These are phyloP conservation scores for Mustela lutreola DNA, from an alignment of 2,113 vertebrate species.

Conservation along the genomic window DNA sequence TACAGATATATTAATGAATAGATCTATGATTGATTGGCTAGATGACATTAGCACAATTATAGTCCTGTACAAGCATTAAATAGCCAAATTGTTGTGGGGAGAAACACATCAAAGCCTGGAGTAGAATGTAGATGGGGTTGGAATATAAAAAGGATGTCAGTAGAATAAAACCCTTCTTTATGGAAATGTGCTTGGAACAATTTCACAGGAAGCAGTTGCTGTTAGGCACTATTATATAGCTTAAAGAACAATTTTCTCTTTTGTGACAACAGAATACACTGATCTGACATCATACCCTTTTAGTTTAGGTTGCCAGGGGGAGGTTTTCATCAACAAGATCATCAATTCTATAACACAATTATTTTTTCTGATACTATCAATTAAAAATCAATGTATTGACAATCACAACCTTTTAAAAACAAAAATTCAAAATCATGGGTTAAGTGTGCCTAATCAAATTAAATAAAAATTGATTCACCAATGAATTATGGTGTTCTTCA, in stretches of 20 bases:
- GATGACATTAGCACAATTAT: conserved; percentile 90
- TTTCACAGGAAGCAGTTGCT: conserved; percentile 72
- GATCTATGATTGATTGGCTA: conserved; percentile 89
- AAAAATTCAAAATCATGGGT: neutral
- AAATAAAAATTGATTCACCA: conserved; percentile 60
- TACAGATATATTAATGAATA: conserved; percentile 77
- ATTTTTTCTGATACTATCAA: conserved; percentile 64
- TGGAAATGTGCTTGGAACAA: conserved; percentile 64
- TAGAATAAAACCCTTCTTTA: conserved; percentile 76
- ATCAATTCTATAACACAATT: conserved; percentile 47
- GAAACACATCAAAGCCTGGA: conserved; percentile 78
- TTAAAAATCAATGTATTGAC: conserved; percentile 65
- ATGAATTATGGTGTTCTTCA: conserved; percentile 66
- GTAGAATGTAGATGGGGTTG: conserved; percentile 87
- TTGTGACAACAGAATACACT: conserved; percentile 66
- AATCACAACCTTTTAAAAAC: conserved; percentile 60
- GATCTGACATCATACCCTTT: conserved; percentile 58
- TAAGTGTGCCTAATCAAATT: conserved; percentile 43
- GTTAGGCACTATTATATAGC: conserved; percentile 58
- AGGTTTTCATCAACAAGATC: conserved; percentile 66
- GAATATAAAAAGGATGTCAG: conserved; percentile 52
- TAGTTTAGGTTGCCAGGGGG: conserved; percentile 63
- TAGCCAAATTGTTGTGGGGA: conserved; percentile 84
- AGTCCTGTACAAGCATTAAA: conserved; percentile 88
- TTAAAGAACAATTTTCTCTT: conserved; percentile 64